Evolutionary conservation across 2,888 invertebrate species (phyloP), one percentile per base, ranked within the genome.

Genomic region (Troides oblongomaculatus): DNA sequence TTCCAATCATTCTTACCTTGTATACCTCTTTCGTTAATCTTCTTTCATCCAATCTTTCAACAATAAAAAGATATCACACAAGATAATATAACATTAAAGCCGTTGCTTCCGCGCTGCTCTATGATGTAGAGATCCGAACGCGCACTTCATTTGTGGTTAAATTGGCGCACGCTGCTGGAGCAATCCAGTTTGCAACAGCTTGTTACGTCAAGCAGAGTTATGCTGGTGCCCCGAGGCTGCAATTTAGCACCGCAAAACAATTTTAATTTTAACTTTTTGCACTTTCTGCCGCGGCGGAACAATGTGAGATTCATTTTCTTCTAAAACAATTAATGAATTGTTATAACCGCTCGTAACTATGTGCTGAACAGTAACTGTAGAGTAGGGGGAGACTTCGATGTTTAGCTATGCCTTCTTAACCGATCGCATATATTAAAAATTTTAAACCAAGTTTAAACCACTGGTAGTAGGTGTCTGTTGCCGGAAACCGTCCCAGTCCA

Each of bases 121-220:
- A 67, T 67, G 53, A 62, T 62, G 62, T 62, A 50, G 23, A 67
- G 62, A 59, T 60, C 53, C n/a, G 64, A 60, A 68, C 21, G 59
- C 63, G 50, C 63, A 68, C 68, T 64, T 64, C 59, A 68, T 68
- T 68, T 68, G 68, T 60, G 68, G 68, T 30, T 64, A 53, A 68
- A 64, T 58, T 68, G 62, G 58, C 58, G 39, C 39, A 50, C 53
- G 60, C 59, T 60, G 59, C 64, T 59, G 59, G 36, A 63, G 63
- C 64, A 68, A 68, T 68, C 64, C 63, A 68, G 59, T 59, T 68
- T 59, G 68, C 64, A 68, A 63, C 68, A 68, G 68, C 68, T 68
- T 68, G 64, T 68, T 68, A 68, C 59, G 68, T 59, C 43, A 68
- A 63, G 64, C 21, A 36, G 64, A 68, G 64, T 68, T 68, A 63